A percentile compares a stretch with the other conserved stretches of the same genome.
Conservation (phyloP, 2,113 vertebrate species). For the Oncorhynchus tshawytscha region DNA sequence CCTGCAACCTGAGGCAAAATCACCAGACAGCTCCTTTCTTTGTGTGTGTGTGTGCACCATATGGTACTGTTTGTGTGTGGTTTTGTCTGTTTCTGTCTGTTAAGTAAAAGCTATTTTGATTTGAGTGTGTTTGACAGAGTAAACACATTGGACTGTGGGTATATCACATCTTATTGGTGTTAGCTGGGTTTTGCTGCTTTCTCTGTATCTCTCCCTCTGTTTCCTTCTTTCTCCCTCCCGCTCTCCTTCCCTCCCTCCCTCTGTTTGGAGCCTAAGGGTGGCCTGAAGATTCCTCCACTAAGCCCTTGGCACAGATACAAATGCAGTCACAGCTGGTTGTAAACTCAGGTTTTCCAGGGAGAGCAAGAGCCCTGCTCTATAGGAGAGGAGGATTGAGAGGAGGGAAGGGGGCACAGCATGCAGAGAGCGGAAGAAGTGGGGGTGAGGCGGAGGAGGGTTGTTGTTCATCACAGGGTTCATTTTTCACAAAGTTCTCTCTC, state of each 20-base stretch:
- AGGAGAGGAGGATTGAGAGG: conserved; percentile 54
- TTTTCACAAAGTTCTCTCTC: conserved; percentile 73
- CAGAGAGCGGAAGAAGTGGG: conserved; percentile 52
- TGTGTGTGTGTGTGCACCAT: conserved; percentile 2
- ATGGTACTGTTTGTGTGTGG: not conserved
- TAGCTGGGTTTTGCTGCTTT: not conserved
- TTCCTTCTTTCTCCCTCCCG: conserved; percentile 12
- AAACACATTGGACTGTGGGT: conserved; percentile 22
- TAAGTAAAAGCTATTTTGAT: no score
- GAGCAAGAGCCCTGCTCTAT: conserved; percentile 70
- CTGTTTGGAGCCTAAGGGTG: conserved; percentile 82
- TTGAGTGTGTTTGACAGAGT: conserved; percentile 48
- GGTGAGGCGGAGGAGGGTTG: conserved; percentile 69
- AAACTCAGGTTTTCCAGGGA: conserved; percentile 90
- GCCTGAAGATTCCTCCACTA: conserved; percentile 97
- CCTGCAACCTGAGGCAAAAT: no score
- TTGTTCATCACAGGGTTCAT: conserved; percentile 85
- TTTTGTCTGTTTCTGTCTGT: conserved; percentile 17
- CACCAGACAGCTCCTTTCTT: not conserved
- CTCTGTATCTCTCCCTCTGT: no score
- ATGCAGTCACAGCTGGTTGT: conserved; percentile 92
- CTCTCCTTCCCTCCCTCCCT: conserved; percentile 24
- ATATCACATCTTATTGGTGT: not conserved
- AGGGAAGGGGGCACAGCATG: conserved; percentile 24
- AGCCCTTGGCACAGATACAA: conserved; percentile 97